A percentile compares a stretch with the other conserved stretches of the same genome.
Evolutionary conservation across 2,888 invertebrate species (phyloP).

Genomic region (Agrilus cyanescens): DNA sequence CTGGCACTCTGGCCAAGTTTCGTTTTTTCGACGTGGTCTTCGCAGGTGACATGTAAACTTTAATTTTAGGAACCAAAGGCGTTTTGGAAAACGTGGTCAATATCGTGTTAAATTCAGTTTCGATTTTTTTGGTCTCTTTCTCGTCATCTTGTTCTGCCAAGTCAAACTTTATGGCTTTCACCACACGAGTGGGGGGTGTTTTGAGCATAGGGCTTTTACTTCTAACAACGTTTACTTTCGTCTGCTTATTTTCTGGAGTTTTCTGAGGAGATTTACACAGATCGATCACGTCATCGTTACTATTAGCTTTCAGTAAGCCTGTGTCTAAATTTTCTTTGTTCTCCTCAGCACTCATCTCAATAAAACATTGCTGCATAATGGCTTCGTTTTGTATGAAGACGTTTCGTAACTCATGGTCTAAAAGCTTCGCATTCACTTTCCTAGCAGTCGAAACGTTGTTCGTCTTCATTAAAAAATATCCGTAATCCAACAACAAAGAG

Average conservation of each 20-base stretch:
- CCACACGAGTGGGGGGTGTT: slow-evolving; percentile 8
- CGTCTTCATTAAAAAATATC: slow-evolving; percentile 14
- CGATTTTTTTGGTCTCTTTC: too few species aligned
- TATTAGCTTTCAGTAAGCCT: too few species aligned
- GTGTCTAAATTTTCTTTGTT: background rate
- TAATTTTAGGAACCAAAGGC: slow-evolving; percentile 5
- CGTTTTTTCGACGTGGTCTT: too few species aligned
- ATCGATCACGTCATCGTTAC: background rate
- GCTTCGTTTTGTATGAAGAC: slow-evolving; percentile 20
- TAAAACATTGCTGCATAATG: slow-evolving; percentile 16
- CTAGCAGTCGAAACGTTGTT: slow-evolving; percentile 13
- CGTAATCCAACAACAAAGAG: slow-evolving; percentile 18
- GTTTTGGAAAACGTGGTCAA: too few species aligned
- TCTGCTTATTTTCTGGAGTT: slow-evolving; percentile 13
- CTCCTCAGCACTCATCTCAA: slow-evolving; percentile 2
- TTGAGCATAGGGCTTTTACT: slow-evolving; percentile 5
- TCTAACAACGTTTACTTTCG: slow-evolving; percentile 5
- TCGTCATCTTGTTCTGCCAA: slow-evolving; percentile 7
- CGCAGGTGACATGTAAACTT: slow-evolving; percentile 1
- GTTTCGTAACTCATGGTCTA: slow-evolving; percentile 16
- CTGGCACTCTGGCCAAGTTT: too few species aligned
- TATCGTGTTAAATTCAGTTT: too few species aligned
- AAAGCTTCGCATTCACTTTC: slow-evolving; percentile 14
- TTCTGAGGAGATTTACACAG: slow-evolving; percentile 2
- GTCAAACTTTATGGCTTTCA: slow-evolving; percentile 11